Percentiles rank a stretch among this genome's conserved stretches.
Evolutionary conservation across 2,113 vertebrate species (phyloP).

Genomic region (Macquaria ambigua): DNA sequence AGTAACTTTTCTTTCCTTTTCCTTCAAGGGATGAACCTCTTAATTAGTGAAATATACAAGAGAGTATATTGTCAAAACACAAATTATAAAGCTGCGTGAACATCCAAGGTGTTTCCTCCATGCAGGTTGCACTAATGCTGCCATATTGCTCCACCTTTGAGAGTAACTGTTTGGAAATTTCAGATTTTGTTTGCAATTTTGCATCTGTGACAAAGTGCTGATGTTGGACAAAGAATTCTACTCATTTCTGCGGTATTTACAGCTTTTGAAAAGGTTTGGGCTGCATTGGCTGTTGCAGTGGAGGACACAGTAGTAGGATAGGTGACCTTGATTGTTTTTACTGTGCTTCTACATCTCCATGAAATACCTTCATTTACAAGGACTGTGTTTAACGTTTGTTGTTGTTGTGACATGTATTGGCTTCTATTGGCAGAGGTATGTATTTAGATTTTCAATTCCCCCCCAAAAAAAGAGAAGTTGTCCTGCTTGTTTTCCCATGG

Average conservation of each 20-base stretch:
- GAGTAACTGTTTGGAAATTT: neutral
- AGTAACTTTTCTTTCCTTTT: neutral
- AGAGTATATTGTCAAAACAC: neutral
- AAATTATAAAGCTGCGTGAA: neutral
- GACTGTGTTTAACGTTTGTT: neutral
- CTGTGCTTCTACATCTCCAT: neutral
- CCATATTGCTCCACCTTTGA: neutral
- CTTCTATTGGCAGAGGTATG: neutral
- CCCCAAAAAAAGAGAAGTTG: neutral
- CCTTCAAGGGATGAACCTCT: neutral
- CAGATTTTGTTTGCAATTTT: neutral
- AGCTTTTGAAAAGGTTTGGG: neutral
- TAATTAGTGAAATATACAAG: neutral
- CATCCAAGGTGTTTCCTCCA: neutral
- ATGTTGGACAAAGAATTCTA: neutral
- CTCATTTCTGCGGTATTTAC: neutral
- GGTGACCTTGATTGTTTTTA: neutral
- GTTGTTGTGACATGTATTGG: neutral
- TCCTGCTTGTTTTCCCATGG: conserved; percentile 5
- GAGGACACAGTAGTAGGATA: neutral
- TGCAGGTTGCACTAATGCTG: neutral
- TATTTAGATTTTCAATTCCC: neutral
- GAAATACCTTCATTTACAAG: neutral
- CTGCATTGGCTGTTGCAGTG: neutral
- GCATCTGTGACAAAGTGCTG: neutral